A percentile compares a stretch with the other conserved stretches of the same genome.
Conservation (phyloP, 2,797 vertebrate genomes). For the Phaenicophaeus curvirostris region DNA sequence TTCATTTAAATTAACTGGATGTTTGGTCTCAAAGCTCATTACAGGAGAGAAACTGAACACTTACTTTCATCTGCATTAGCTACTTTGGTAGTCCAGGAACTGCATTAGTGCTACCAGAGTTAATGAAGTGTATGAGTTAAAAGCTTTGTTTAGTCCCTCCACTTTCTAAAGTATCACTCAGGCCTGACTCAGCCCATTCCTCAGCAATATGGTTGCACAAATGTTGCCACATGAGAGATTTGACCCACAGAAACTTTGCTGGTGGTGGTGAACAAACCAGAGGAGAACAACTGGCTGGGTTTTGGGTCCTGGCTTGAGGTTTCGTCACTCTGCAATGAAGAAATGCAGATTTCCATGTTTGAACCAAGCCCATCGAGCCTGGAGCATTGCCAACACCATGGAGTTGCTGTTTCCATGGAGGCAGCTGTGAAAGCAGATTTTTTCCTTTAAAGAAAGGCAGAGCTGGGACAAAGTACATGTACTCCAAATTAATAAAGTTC, state of each 20-base stretch:
- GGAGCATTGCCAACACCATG: not conserved
- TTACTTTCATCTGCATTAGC: not conserved
- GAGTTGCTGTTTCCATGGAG: conserved; percentile 55
- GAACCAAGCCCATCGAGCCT: not conserved
- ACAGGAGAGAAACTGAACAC: not conserved
- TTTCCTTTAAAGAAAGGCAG: not conserved
- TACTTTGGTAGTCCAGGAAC: not conserved
- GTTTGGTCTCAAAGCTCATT: not conserved
- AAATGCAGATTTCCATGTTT: not conserved
- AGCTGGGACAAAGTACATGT: not conserved
- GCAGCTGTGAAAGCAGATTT: conserved; percentile 34
- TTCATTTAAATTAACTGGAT: not conserved
- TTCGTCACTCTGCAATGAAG: not conserved
- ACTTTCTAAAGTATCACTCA: not conserved
- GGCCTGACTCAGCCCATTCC: not conserved
- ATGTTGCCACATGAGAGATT: not conserved
- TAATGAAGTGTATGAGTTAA: not conserved
- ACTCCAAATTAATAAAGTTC: not conserved
- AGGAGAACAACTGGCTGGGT: not conserved
- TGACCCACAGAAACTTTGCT: not conserved
- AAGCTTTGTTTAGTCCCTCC: not conserved
- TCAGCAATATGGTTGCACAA: not conserved
- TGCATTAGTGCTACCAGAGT: not conserved
- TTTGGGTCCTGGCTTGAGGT: not conserved
- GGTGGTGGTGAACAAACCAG: not conserved